A percentile compares a stretch with the other conserved stretches of the same genome.
Conservation (phyloP, 2,113 vertebrate genomes). For the Seriola dumerili region DNA sequence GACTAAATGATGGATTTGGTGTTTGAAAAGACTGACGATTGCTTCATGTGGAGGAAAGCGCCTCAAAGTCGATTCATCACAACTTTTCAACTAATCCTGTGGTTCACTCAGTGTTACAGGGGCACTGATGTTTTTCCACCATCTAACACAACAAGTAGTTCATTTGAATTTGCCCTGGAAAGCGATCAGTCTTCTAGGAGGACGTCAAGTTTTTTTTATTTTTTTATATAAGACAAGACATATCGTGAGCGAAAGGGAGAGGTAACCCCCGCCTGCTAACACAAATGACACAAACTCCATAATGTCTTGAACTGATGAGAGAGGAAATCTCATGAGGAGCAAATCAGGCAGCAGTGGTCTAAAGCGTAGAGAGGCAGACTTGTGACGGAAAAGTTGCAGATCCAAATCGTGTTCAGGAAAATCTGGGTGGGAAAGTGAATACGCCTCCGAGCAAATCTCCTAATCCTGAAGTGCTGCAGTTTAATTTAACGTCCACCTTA, state of each 20-base stretch:
- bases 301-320: neutral
- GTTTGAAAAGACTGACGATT: neutral
- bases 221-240: no score
- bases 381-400: neutral
- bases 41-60: neutral
- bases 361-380: neutral
- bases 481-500: no score
- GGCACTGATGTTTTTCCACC: neutral
- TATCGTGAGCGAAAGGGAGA: no score
- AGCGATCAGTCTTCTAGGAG: neutral
- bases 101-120: neutral
- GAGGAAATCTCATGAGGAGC: neutral
- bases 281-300: no score
- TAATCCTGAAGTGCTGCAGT: no score
- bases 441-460: no score
- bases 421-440: neutral
- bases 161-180: neutral
- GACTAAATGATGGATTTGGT: conserved; percentile 1
- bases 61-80: no score
- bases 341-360: neutral
- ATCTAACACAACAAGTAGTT: neutral
- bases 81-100: neutral
- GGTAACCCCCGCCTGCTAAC: no score
- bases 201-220: no score
- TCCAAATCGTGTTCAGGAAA: neutral